phyloP scores from a whole-genome alignment of 2,888 invertebrate genomes.

The Aphidoletes aphidimyza region DNA sequence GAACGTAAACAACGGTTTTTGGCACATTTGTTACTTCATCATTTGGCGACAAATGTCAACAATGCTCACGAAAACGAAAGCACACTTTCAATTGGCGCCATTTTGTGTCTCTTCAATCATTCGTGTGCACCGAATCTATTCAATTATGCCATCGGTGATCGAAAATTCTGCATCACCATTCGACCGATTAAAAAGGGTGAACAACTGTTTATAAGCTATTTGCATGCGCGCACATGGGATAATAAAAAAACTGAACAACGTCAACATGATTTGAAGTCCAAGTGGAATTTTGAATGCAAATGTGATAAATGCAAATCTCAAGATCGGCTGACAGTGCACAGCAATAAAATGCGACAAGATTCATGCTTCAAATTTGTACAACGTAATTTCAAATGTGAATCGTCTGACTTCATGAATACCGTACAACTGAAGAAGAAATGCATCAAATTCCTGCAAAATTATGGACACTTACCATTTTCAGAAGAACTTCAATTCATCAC shows the following conservation, averaged over 20 bases:
- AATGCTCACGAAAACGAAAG: neutral
- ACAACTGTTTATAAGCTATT: conserved; percentile 9
- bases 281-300: too few species aligned
- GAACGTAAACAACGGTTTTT: conserved; percentile 2
- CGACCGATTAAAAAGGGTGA: conserved; percentile 39
- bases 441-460: neutral
- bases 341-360: neutral
- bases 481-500: neutral
- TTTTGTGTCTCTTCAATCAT: conserved; percentile 16
- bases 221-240: too few species aligned
- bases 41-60: neutral
- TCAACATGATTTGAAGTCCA: neutral
- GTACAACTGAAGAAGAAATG: neutral
- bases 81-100: neutral
- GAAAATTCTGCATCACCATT: neutral
- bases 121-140: conserved; percentile 25
- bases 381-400: neutral
- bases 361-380: neutral
- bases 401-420: neutral
- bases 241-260: neutral
- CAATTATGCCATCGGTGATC: neutral
- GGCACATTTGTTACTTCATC: neutral
- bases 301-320: too few species aligned
- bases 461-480: conserved; percentile 15
- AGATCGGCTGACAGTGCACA: too few species aligned